Evolutionary conservation across 2,797 vertebrate species (phyloP).

Genomic region (Lateolabrax maculatus): DNA sequence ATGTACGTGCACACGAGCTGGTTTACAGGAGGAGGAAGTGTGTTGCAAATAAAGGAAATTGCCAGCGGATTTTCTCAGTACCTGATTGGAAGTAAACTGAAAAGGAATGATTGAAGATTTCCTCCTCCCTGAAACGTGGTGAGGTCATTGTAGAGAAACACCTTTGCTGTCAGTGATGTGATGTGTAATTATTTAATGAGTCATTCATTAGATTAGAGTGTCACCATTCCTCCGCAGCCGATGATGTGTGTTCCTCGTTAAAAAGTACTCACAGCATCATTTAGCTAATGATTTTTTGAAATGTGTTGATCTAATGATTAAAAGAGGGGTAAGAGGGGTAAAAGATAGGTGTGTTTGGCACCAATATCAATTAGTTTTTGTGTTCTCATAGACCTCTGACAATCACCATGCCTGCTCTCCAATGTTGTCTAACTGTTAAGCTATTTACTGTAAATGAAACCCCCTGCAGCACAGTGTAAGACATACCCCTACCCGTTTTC

Average conservation of each 20-base stretch:
- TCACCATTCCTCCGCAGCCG: background rate
- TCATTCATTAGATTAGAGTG: conserved; percentile 20
- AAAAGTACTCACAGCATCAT: background rate
- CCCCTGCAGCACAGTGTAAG: background rate
- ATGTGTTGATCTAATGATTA: background rate
- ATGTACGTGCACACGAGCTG: background rate
- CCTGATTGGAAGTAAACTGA: conserved; percentile 21
- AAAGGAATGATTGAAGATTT: conserved; percentile 26
- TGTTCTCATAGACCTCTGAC: background rate
- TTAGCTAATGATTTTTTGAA: background rate
- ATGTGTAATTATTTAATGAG: conserved; percentile 6
- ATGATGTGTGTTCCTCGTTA: background rate
- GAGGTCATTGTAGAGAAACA: background rate
- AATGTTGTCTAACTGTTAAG: background rate
- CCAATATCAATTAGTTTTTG: background rate
- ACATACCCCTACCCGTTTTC: background rate
- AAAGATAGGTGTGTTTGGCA: background rate
- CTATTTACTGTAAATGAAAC: background rate
- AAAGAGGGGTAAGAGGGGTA: background rate
- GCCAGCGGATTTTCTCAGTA: conserved; percentile 16
- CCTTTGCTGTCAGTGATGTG: background rate
- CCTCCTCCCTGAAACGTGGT: conserved; percentile 7
- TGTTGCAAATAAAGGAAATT: conserved; percentile 55
- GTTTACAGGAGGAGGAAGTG: conserved; percentile 74
- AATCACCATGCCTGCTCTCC: background rate